Base-by-base conservation (phyloP, 2,888 invertebrate species). In the Melieria crassipennis region DNA sequence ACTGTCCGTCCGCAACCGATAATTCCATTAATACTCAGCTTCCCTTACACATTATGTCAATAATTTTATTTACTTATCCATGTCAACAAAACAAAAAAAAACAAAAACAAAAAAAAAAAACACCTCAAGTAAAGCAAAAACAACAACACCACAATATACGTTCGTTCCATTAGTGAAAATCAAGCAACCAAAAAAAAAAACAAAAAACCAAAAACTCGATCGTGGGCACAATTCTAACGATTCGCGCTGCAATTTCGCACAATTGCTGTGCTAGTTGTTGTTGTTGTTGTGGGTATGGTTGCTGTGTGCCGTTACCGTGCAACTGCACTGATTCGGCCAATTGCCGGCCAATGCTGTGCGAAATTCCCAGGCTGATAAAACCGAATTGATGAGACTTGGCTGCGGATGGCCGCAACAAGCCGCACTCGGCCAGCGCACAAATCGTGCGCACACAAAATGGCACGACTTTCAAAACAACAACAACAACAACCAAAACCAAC, bases 341-440 rank as follows among this genome's bases (percentile, higher is more conserved):
- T 13, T n/a, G n/a, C 46, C 10, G 46, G 60, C 47, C 16, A 61
- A 69, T n/a, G 68, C 60, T 30, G 61, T 66, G 50, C 70, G 63
- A 63, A 69, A 73, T 73, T 73, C 73, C 73, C 73, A 73, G 66
- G 73, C 65, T 72, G 72, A 69, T 72, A 72, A 72, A 69, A 69
- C 69, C 66, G 72, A 69, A 72, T 72, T 69, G 72, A 72, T 72
- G 72, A 72, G 67, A 13, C 67, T 63, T 65, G 67, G 42, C 16
- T 48, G 60, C 47, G 60, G 10, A 52, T 7, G 11, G 52, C 52
- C 11, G 52, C 47, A 46, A 7, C n/a, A 11, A 47, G 46, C n/a
- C n/a, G 62, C 13, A 4, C 16, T 30, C 30, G 30, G 30, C 30
- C 60, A 16, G 11, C 42, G 60, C 60, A n/a, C 52, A 50, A 60